These are phyloP conservation scores for Tenthredo livida DNA, from an alignment of 2,888 invertebrate species.

Conservation along the genomic window DNA sequence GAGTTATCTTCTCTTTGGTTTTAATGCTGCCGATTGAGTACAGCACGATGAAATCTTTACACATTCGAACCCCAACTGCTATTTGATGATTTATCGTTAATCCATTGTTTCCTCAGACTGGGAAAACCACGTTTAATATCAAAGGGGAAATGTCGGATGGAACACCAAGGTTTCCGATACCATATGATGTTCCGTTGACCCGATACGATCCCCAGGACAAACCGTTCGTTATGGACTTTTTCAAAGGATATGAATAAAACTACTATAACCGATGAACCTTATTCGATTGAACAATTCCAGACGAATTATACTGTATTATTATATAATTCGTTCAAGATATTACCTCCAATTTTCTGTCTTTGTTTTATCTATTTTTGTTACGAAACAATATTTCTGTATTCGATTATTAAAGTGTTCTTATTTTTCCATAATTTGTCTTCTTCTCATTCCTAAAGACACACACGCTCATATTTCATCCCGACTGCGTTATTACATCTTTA, in stretches of 20 bases:
- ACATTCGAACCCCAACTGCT: not conserved
- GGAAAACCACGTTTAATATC: slow-evolving; percentile 82
- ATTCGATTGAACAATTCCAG: not conserved
- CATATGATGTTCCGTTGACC: slow-evolving; percentile 90
- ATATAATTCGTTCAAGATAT: not conserved
- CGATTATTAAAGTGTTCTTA: slow-evolving; percentile 22
- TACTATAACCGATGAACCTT: not conserved
- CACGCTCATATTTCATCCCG: not conserved
- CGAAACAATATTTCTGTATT: slow-evolving; percentile 11
- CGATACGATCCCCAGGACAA: slow-evolving; percentile 86
- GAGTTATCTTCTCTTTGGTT: slow-evolving; percentile 72
- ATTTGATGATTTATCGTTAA: slow-evolving; percentile 15
- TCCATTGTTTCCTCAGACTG: slow-evolving; percentile 79
- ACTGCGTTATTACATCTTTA: not conserved
- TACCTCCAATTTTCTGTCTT: not conserved
- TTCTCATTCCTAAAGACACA: not conserved
- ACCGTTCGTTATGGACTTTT: slow-evolving; percentile 85
- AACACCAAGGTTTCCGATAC: slow-evolving; percentile 82
- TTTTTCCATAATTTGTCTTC: not conserved
- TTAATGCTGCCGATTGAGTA: not conserved
- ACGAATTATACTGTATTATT: not conserved
- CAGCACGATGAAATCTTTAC: not conserved
- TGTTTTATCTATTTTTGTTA: not conserved
- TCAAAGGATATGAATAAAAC: slow-evolving; percentile 65
- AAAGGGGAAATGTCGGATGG: slow-evolving; percentile 58